Evolutionary conservation across 2,888 invertebrate species (phyloP).

Genomic region (Tipula confusa): DNA sequence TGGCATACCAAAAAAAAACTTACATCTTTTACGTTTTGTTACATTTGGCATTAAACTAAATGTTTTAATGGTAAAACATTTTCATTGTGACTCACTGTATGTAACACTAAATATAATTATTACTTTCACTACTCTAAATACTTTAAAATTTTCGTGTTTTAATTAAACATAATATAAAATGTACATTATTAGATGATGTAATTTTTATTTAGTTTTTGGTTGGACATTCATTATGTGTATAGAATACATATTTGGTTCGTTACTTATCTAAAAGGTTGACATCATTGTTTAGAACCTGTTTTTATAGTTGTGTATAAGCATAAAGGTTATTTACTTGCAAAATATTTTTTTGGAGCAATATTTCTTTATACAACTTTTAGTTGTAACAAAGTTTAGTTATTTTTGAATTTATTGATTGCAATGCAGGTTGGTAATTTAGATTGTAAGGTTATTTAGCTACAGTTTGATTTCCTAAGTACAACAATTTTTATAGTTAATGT

Average conservation of each 20-base stretch:
- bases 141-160: background rate
- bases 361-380: background rate
- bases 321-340: background rate
- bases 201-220: background rate
- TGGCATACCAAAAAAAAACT: no score
- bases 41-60: no score
- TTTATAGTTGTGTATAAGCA: background rate
- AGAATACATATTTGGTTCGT: background rate
- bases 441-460: background rate
- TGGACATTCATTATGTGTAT: background rate
- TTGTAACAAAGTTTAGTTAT: background rate
- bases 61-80: no score
- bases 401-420: background rate
- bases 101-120: no score
- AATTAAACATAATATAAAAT: background rate
- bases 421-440: background rate
- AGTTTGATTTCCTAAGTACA: background rate
- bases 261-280: background rate
- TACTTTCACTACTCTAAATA: background rate
- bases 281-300: background rate
- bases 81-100: no score
- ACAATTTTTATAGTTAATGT: background rate
- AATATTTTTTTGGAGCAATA: background rate
- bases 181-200: background rate
- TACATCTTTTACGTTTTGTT: no score